Base-by-base conservation (phyloP, 92 coral and sea anemone genomes). In the Metridium senile region DNA sequence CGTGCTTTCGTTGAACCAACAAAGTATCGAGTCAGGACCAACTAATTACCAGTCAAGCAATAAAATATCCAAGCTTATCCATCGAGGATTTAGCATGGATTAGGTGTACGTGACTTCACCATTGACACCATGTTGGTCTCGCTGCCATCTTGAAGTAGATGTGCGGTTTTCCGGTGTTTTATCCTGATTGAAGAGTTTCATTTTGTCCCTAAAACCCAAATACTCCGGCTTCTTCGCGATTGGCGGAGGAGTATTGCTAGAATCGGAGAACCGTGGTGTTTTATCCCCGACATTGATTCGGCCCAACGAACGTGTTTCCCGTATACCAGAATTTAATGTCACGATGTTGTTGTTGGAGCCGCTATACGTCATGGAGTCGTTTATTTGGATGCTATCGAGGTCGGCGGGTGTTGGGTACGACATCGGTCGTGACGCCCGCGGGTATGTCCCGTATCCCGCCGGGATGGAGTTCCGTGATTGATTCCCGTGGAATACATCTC, bases 151-250 rank as follows among this genome's bases (percentile, higher is more conserved):
- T 1, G 99, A 96, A 1, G 93, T 33, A 22, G 86, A 78, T 20
- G 73, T 51, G 58, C 75, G 89, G 1, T 83, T 83, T 69, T 87
- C 79, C 1, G 99, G 99, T 13, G 97, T 82, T 53, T 71, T 69
- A 25, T 82, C 94, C 51, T 89, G 78, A 77, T 89, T 96, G 61
- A 96, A 96, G 56, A 96, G 68, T 79, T 96, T 96, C 84, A 93
- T 90, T 79, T 96, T 96, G 27, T 96, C 97, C 52, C 58, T 92
- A 52, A 96, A 93, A 52, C 81, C 91, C 62, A 96, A 52, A 35
- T 78, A 85, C 57, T 91, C 97, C 6, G 97, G 97, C 87, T 92
- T 96, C 69, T 75, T 84, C 39, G 88, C 74, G 56, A 74, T 87
- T 21, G 93, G 91, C 9, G 84, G 90, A 68, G 94, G 97, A 22